Evolutionary conservation across 2,888 invertebrate genomes (phyloP).

Genomic region (Lepidochrysops patricia): DNA sequence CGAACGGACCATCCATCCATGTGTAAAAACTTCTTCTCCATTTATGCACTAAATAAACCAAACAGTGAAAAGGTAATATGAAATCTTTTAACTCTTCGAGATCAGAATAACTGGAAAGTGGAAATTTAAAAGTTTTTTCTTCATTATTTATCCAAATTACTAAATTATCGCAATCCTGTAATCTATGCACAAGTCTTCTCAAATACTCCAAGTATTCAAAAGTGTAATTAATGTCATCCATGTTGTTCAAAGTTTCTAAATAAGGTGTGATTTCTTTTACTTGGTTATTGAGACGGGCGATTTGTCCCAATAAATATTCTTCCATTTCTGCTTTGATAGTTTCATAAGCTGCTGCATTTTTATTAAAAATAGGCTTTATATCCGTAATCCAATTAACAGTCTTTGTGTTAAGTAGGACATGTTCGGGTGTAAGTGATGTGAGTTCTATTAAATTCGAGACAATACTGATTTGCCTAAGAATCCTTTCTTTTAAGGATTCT

Average conservation of each 20-base stretch:
- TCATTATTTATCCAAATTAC: constrained; percentile 92
- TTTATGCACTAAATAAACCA: constrained; percentile 77
- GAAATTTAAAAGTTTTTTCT: constrained; percentile 89
- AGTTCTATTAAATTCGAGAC: constrained; percentile 84
- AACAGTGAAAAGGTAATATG: constrained; percentile 79
- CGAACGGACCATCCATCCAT: constrained; percentile 95
- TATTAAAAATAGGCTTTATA: constrained; percentile 87
- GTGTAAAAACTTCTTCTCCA: constrained; percentile 89
- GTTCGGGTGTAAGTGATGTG: constrained; percentile 81
- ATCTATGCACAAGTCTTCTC: constrained; percentile 81
- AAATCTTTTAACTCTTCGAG: constrained; percentile 84
- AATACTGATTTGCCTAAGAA: constrained; percentile 78
- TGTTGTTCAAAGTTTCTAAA: constrained; percentile 85
- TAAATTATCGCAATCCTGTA: constrained; percentile 83
- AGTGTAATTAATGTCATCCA: constrained; percentile 86
- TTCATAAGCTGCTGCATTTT: constrained; percentile 86
- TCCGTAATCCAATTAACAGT: constrained; percentile 89
- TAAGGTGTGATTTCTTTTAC: constrained; percentile 83
- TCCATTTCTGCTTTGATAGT: constrained; percentile 89
- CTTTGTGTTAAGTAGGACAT: constrained; percentile 85
- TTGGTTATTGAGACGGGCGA: constrained; percentile 80
- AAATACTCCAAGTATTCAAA: constrained; percentile 86
- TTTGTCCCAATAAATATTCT: constrained; percentile 81
- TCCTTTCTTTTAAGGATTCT: constrained; percentile 79
- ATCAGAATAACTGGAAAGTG: constrained; percentile 82